Evolutionary conservation across 2,888 invertebrate genomes (phyloP).

Genomic region (Cheilosia scutellata): DNA sequence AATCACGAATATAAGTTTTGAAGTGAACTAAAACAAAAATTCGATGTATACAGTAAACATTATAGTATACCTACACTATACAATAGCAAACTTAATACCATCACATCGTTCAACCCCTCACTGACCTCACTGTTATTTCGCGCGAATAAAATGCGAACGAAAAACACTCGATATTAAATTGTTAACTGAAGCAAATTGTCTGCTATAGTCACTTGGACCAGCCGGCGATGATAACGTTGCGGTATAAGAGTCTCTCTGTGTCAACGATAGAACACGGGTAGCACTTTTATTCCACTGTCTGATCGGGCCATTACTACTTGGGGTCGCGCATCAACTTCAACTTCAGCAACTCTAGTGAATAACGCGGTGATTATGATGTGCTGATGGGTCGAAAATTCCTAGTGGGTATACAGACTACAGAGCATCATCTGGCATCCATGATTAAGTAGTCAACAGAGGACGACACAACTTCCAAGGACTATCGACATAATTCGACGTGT

Average conservation of each 20-base stretch:
- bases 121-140: not conserved
- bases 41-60: too few species aligned
- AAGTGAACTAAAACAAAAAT: too few species aligned
- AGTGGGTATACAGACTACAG: not conserved
- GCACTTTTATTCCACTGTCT: not conserved
- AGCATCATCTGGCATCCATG: not conserved
- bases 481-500: constrained; percentile 9
- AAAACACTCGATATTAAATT: not conserved
- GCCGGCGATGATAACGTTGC: not conserved
- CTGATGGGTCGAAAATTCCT: not conserved
- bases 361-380: not conserved
- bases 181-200: constrained; percentile 7
- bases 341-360: constrained; percentile 1
- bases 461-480: constrained; percentile 12
- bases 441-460: not conserved
- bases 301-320: not conserved
- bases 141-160: not conserved
- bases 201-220: not conserved
- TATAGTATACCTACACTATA: too few species aligned
- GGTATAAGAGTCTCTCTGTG: not conserved
- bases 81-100: too few species aligned
- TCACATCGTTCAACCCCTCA: not conserved
- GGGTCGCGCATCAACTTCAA: not conserved
- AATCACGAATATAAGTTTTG: too few species aligned
- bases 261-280: constrained; percentile 5